Evolutionary conservation across 2,797 vertebrate genomes (phyloP).

Genomic region (Gymnothorax javanicus): DNA sequence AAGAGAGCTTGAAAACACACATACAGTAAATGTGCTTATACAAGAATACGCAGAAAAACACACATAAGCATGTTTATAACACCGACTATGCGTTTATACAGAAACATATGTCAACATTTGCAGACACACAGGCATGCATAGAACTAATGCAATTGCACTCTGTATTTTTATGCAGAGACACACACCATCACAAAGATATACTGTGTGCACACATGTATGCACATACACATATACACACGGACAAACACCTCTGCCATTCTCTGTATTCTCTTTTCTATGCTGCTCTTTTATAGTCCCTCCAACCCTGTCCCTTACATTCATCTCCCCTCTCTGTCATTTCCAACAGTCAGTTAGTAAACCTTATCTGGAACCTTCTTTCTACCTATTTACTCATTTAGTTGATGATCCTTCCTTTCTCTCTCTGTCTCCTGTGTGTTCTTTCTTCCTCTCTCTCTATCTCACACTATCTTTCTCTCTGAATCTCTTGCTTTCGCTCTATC

Average conservation of each 20-base stretch:
- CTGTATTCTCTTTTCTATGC: neutral
- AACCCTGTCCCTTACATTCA: constrained; percentile 53
- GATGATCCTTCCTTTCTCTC: constrained; percentile 30
- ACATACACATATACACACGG: neutral
- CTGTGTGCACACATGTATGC: neutral
- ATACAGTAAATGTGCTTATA: too few species aligned
- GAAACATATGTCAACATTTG: too few species aligned
- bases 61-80: too few species aligned
- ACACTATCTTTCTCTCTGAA: constrained; percentile 27
- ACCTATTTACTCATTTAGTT: constrained; percentile 10
- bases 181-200: neutral
- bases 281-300: neutral
- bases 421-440: neutral
- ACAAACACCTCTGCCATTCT: neutral
- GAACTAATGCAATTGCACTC: too few species aligned
- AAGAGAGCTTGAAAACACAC: too few species aligned
- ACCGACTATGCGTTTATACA: too few species aligned
- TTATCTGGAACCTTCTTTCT: constrained; percentile 20
- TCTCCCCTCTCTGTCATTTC: constrained; percentile 22
- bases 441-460: constrained; percentile 28
- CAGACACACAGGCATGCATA: too few species aligned
- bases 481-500: constrained; percentile 30
- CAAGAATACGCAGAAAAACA: too few species aligned
- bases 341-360: constrained; percentile 27
- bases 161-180: neutral